phyloP scores from a whole-genome alignment of 2,113 vertebrate species.

The Tachuris rubrigastra region DNA sequence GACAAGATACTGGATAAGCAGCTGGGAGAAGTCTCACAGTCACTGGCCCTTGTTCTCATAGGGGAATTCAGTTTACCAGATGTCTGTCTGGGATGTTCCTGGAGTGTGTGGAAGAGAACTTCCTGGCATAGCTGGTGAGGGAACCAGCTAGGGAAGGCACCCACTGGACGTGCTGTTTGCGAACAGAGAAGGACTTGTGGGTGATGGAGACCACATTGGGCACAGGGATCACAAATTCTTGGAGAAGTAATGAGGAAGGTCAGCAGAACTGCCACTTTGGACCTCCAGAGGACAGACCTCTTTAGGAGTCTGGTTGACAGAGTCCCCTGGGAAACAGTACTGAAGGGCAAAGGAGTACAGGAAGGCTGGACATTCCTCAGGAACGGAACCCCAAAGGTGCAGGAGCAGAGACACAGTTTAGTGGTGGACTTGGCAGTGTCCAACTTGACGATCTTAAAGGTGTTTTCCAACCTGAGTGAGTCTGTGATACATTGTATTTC shows the following conservation, averaged over 20 bases:
- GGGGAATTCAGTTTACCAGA: neutral
- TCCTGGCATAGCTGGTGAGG: neutral
- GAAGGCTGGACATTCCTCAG: neutral
- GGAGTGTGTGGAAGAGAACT: neutral
- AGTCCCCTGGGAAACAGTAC: neutral
- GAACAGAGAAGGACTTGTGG: neutral
- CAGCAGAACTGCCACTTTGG: neutral
- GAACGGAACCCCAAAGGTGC: neutral
- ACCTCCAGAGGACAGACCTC: neutral
- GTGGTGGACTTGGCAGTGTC: neutral
- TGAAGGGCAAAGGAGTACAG: neutral
- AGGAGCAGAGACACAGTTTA: neutral
- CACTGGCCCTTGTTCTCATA: neutral
- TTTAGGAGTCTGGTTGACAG: neutral
- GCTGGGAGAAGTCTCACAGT: neutral
- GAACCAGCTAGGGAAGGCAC: neutral
- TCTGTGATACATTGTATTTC: neutral
- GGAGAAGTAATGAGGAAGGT: neutral
- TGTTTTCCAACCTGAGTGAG: neutral
- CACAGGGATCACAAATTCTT: fast-evolving
- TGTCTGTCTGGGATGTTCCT: neutral
- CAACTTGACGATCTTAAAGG: fast-evolving
- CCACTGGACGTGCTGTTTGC: neutral
- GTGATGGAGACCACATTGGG: neutral
- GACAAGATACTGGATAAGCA: neutral